Conservation (phyloP, 2,888 invertebrate genomes). For the Pristionchus entomophagus region DNA sequence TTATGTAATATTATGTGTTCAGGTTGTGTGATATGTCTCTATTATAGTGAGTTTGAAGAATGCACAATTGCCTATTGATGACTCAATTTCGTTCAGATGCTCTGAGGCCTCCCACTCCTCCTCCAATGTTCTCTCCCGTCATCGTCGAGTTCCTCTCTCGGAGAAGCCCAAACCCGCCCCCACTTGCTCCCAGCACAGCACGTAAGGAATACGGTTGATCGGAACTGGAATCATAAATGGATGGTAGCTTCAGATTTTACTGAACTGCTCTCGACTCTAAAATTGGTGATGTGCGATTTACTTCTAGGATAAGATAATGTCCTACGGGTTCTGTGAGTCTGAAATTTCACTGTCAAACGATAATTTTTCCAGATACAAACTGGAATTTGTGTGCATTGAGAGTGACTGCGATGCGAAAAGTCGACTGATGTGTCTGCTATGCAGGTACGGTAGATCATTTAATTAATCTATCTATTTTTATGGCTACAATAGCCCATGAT, state of each 20-base stretch:
- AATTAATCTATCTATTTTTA: background rate
- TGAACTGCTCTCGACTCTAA: no score
- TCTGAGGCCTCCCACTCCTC: slow-evolving; percentile 80
- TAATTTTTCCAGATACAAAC: slow-evolving; percentile 28
- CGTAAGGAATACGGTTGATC: slow-evolving; percentile 68
- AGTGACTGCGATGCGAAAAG: slow-evolving; percentile 79
- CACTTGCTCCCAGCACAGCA: slow-evolving; percentile 80
- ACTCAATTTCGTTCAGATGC: slow-evolving; percentile 77
- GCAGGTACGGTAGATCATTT: slow-evolving; percentile 22
- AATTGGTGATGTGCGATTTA: no score
- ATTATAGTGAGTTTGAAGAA: no score
- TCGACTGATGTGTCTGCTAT: slow-evolving; percentile 81
- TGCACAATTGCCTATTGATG: background rate
- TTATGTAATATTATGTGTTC: no score
- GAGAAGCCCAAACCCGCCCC: slow-evolving; percentile 81
- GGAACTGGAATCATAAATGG: no score
- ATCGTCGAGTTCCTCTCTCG: slow-evolving; percentile 80
- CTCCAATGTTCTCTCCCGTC: slow-evolving; percentile 79
- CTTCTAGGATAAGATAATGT: no score
- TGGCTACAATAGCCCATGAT: no score
- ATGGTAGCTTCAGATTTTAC: background rate
- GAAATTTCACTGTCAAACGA: no score
- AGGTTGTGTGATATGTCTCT: no score
- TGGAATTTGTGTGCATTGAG: slow-evolving; percentile 74
- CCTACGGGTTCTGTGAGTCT: no score